Percentiles rank a stretch among this genome's conserved stretches.
phyloP scores from a whole-genome alignment of 2,113 vertebrate species.

The Xiphias gladius region DNA sequence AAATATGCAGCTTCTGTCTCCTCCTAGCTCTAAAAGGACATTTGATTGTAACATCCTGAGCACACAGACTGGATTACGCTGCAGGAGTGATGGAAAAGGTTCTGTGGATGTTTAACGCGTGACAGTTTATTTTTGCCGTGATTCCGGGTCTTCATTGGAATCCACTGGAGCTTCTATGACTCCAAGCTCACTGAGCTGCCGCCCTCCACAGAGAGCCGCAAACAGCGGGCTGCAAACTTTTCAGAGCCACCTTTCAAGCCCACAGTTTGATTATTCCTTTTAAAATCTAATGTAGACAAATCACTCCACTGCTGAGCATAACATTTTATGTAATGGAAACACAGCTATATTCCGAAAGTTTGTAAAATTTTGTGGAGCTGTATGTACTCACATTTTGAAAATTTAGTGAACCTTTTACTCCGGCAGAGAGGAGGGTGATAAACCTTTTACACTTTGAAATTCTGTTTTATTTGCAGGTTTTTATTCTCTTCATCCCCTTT shows the following conservation, averaged over 20 bases:
- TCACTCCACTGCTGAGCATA: background rate
- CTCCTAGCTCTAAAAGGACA: background rate
- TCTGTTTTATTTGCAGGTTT: conserved; percentile 28
- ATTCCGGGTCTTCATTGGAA: background rate
- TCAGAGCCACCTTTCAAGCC: background rate
- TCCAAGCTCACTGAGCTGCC: background rate
- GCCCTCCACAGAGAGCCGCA: background rate
- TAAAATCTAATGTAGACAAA: background rate
- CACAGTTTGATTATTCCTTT: too few relatives aligned
- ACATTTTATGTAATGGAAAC: background rate
- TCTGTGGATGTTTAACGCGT: background rate
- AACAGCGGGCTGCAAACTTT: background rate
- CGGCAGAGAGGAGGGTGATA: conserved; percentile 7
- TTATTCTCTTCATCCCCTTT: conserved; percentile 3
- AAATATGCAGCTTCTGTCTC: background rate
- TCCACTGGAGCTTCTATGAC: too few relatives aligned
- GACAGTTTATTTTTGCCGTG: background rate
- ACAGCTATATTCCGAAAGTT: background rate
- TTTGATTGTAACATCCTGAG: background rate
- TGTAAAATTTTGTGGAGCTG: background rate
- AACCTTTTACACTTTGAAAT: conserved; percentile 36
- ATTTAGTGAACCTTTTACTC: conserved; percentile 14
- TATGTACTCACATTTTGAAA: background rate
- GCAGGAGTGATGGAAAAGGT: background rate
- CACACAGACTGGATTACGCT: background rate